A percentile compares a stretch with the other conserved stretches of the same genome.
phyloP scores from a whole-genome alignment of 1,140 invertebrate species.

The Varroa destructor region DNA sequence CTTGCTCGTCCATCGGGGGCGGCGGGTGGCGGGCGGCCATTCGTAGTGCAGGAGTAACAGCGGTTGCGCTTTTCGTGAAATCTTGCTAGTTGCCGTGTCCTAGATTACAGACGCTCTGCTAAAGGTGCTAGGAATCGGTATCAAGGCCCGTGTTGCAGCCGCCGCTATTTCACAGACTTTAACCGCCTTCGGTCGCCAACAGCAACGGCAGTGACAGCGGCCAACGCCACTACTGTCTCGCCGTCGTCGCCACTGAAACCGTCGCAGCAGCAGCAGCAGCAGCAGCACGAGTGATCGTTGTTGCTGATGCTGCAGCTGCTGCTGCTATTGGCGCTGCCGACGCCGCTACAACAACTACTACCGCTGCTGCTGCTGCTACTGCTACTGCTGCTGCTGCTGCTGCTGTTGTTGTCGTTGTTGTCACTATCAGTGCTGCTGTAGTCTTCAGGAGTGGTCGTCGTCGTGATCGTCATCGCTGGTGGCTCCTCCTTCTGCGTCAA shows the following conservation, averaged over 20 bases:
- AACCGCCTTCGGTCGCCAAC: neutral
- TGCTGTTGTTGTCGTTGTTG: neutral
- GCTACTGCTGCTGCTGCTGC: neutral
- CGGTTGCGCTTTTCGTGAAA: too few species aligned
- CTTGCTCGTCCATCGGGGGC: too few species aligned
- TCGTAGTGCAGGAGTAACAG: too few species aligned
- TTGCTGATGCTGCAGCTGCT: conserved; percentile 16
- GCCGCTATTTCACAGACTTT: too few species aligned
- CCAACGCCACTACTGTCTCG: neutral
- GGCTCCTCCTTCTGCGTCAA: too few species aligned
- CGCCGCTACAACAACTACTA: neutral
- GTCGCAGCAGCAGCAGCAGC: neutral
- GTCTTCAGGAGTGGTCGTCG: neutral
- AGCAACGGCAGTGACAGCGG: neutral
- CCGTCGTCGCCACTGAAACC: neutral
- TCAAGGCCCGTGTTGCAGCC: too few species aligned
- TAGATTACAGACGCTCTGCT: too few species aligned
- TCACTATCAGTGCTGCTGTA: neutral
- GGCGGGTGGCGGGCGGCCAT: too few species aligned
- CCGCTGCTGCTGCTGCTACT: neutral
- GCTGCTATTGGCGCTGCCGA: neutral
- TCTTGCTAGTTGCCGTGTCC: too few species aligned
- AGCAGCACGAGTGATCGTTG: neutral
- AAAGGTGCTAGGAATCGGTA: too few species aligned
- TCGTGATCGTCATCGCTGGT: too few species aligned